Conservation (phyloP, 2,888 invertebrate species). For the Linyphia triangularis region DNA sequence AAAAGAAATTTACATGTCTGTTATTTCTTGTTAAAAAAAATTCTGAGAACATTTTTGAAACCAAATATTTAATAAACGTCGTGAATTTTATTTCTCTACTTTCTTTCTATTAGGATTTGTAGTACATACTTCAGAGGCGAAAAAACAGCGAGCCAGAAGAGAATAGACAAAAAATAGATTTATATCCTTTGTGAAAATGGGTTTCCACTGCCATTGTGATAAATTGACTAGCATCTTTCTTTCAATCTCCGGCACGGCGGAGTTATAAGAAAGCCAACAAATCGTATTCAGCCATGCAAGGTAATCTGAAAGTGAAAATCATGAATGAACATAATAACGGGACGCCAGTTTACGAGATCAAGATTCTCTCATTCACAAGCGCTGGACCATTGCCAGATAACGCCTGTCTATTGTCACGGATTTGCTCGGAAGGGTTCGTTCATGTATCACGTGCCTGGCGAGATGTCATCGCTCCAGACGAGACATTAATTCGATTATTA, state of each 20-base stretch:
- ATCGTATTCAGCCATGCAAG: constrained; percentile 6
- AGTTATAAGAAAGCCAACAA: constrained; percentile 10
- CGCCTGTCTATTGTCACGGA: constrained; percentile 55
- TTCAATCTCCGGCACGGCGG: not conserved
- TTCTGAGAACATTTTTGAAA: no score
- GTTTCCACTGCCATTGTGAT: no score
- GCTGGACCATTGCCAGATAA: constrained; percentile 54
- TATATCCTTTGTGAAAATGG: no score
- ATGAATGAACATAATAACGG: constrained; percentile 59
- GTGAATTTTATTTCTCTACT: no score
- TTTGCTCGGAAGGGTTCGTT: constrained; percentile 25
- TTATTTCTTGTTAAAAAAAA: no score
- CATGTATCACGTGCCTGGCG: constrained; percentile 44
- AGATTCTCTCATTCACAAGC: constrained; percentile 30
- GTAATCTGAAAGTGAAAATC: constrained; percentile 46
- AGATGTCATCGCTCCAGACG: constrained; percentile 47
- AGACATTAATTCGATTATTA: constrained; percentile 54
- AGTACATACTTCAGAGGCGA: no score
- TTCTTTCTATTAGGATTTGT: no score
- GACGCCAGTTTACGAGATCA: constrained; percentile 33
- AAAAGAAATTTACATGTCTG: no score
- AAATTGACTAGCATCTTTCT: not conserved
- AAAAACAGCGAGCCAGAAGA: no score
- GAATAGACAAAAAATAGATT: no score
- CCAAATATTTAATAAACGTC: no score